These are phyloP conservation scores for Ferrisia virgata DNA, from an alignment of 2,888 invertebrate genomes.

Conservation along the genomic window DNA sequence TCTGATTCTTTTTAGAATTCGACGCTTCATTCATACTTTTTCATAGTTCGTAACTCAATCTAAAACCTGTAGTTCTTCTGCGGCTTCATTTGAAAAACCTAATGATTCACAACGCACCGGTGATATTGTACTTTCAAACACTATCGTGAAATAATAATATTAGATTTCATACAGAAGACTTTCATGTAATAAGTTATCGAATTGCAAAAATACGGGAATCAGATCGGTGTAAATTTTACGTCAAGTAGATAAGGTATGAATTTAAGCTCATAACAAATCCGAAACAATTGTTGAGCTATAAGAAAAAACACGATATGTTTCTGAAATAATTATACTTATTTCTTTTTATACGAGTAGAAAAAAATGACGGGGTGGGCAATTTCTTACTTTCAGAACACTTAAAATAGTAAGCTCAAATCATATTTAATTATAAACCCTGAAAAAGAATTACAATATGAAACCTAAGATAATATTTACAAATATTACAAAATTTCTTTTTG, in stretches of 20 bases:
- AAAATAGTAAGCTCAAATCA: conserved; percentile 14
- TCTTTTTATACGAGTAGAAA: background rate
- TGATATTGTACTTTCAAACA: background rate
- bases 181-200: background rate
- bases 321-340: background rate
- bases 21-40: background rate
- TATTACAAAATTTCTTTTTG: background rate
- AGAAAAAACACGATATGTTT: background rate
- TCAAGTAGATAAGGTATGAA: background rate
- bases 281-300: background rate
- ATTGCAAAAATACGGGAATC: background rate
- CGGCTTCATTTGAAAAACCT: background rate
- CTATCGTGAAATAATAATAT: background rate
- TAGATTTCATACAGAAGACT: background rate
- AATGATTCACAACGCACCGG: background rate
- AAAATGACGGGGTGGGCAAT: background rate
- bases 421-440: conserved; percentile 12
- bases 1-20: background rate
- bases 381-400: background rate
- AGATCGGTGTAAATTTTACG: background rate
- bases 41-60: background rate
- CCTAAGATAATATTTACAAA: background rate
- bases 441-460: background rate
- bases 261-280: background rate
- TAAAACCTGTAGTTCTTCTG: background rate